Conservation (phyloP, 2,888 invertebrate genomes). For the Hyles lineata region DNA sequence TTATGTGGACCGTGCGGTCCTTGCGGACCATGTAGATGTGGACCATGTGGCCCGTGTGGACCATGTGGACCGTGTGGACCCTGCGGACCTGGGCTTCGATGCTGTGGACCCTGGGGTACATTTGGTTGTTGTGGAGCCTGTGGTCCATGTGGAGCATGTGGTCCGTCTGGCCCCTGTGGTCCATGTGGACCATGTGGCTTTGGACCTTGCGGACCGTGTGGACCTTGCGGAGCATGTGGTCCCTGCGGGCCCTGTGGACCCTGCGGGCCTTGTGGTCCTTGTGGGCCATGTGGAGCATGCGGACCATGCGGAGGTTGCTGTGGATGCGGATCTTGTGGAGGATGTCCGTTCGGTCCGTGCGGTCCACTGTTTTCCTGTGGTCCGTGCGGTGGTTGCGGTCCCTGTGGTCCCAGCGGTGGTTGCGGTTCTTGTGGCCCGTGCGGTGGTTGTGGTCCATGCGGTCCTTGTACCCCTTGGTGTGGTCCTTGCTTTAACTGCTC, state of each 20-base stretch:
- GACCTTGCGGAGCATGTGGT: slow-evolving; percentile 39
- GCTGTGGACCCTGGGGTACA: slow-evolving; percentile 40
- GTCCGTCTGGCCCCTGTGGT: slow-evolving; percentile 35
- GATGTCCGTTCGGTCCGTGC: slow-evolving; percentile 43
- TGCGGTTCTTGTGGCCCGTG: slow-evolving; percentile 38
- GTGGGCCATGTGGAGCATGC: slow-evolving; percentile 37
- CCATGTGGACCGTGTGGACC: slow-evolving; percentile 36
- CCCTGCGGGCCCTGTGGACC: slow-evolving; percentile 39
- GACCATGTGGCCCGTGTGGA: slow-evolving; percentile 36
- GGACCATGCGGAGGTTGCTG: slow-evolving; percentile 37
- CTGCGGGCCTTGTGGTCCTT: slow-evolving; percentile 33
- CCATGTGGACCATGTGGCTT: slow-evolving; percentile 48
- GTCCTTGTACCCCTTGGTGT: slow-evolving; percentile 30
- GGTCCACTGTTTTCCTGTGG: slow-evolving; percentile 36
- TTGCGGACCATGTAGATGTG: slow-evolving; percentile 41
- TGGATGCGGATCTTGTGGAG: slow-evolving; percentile 32
- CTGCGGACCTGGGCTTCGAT: slow-evolving; percentile 36
- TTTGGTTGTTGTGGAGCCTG: slow-evolving; percentile 39
- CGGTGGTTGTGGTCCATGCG: slow-evolving; percentile 32
- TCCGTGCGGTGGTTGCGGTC: slow-evolving; percentile 27
- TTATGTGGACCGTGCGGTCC: slow-evolving; percentile 36
- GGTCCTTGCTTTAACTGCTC: slow-evolving; percentile 44
- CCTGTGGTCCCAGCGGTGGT: slow-evolving; percentile 36
- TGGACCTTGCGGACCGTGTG: slow-evolving; percentile 45
- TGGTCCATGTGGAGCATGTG: slow-evolving; percentile 34